Evolutionary conservation across 1,140 invertebrate species (phyloP).

Genomic region (Philaenus spumarius): DNA sequence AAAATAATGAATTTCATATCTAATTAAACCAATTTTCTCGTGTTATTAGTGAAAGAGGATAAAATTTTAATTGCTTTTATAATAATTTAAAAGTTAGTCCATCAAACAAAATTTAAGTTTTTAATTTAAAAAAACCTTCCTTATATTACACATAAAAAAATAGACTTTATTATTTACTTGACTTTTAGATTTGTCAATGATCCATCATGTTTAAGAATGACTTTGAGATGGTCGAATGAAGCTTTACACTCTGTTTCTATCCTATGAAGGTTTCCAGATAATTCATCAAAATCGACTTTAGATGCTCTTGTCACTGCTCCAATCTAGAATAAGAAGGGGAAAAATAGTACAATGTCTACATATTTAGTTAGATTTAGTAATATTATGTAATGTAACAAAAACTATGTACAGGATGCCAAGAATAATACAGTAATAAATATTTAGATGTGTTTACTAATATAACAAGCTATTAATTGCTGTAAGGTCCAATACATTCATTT

Average conservation of each 20-base stretch:
- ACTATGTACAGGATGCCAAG: no score
- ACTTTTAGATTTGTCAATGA: conserved; percentile 76
- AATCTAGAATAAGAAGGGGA: conserved; percentile 47
- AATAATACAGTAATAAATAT: no score
- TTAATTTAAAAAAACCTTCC: no score
- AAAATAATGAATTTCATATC: background rate
- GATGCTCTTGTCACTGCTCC: conserved; percentile 89
- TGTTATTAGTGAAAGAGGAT: background rate
- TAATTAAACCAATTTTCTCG: background rate
- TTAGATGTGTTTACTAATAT: no score
- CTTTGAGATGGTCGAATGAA: conserved; percentile 95
- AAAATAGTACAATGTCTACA: no score
- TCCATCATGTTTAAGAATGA: conserved; percentile 93
- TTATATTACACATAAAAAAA: background rate
- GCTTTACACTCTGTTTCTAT: conserved; percentile 94
- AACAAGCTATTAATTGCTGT: no score
- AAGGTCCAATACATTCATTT: no score
- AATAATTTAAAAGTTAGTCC: background rate
- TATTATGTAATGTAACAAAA: no score
- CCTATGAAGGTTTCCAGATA: conserved; percentile 76
- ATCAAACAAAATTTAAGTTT: background rate
- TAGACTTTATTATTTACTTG: conserved; percentile 48
- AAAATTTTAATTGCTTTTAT: background rate
- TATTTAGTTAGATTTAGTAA: no score
- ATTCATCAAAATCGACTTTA: conserved; percentile 86